These are phyloP conservation scores for Melanostoma mellinum DNA, from an alignment of 2,888 invertebrate genomes.

Conservation along the genomic window DNA sequence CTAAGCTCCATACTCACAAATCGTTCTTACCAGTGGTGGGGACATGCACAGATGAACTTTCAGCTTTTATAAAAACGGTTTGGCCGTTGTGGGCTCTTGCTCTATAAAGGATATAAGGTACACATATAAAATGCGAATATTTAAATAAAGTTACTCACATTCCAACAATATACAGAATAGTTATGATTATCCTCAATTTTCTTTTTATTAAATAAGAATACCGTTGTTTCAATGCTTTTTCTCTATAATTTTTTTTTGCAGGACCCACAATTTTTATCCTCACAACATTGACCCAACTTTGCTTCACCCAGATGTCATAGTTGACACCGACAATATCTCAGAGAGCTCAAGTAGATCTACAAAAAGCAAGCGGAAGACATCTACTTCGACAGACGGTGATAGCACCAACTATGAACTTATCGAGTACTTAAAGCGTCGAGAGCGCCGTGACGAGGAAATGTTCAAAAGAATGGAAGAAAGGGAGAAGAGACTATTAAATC, in stretches of 20 bases:
- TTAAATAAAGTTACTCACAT: too few relatives aligned
- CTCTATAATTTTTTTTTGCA: slow-evolving; percentile 57
- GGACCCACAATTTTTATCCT: slow-evolving; percentile 80
- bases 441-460: slow-evolving; percentile 81
- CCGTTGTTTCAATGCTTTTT: neutral
- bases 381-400: slow-evolving; percentile 81
- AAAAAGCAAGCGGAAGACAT: slow-evolving; percentile 80
- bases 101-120: too few relatives aligned
- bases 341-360: slow-evolving; percentile 77
- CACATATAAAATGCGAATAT: too few relatives aligned
- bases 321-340: slow-evolving; percentile 81
- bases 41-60: too few relatives aligned
- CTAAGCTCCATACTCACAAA: too few relatives aligned
- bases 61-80: too few relatives aligned
- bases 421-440: slow-evolving; percentile 81
- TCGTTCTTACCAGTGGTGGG: too few relatives aligned
- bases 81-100: too few relatives aligned
- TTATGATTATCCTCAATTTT: too few relatives aligned
- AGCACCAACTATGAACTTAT: slow-evolving; percentile 82
- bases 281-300: slow-evolving; percentile 79
- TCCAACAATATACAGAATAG: too few relatives aligned
- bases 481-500: slow-evolving; percentile 80
- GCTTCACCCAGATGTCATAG: slow-evolving; percentile 81
- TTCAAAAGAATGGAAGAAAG: slow-evolving; percentile 81
- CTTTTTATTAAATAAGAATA: neutral